Conservation (phyloP, 2,888 invertebrate species). For the Aleiodes testaceus region DNA sequence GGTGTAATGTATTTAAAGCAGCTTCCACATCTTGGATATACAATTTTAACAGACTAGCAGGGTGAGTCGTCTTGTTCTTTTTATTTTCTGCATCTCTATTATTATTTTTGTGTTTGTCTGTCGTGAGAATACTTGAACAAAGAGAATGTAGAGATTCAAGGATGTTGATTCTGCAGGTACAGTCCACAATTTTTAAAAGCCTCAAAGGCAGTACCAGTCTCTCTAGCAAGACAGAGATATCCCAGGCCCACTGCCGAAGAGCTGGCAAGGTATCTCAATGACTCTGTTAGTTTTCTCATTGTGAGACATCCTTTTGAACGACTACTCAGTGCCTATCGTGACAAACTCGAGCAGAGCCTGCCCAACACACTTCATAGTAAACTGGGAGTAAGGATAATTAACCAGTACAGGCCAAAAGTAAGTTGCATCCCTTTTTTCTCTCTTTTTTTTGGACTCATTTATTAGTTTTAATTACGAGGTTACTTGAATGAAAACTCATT, state of each 20-base stretch:
- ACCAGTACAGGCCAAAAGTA: constrained; percentile 81
- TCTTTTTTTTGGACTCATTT: neutral
- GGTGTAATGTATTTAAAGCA: constrained; percentile 86
- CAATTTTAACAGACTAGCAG: constrained; percentile 90
- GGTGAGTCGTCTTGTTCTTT: constrained; percentile 69
- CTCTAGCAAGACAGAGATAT: constrained; percentile 85
- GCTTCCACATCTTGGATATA: constrained; percentile 95
- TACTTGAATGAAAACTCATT: constrained; percentile 3
- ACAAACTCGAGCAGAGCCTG: constrained; percentile 88
- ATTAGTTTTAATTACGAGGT: neutral
- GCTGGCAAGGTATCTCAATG: constrained; percentile 82
- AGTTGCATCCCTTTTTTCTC: constrained; percentile 43
- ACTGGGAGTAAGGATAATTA: constrained; percentile 84
- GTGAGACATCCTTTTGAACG: constrained; percentile 88
- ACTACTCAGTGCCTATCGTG: constrained; percentile 87
- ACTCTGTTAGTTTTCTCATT: constrained; percentile 86
- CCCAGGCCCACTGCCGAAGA: constrained; percentile 83
- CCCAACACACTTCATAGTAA: constrained; percentile 88
- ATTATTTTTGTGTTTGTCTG: neutral
- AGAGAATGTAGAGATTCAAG: constrained; percentile 2
- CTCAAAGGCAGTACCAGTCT: constrained; percentile 84
- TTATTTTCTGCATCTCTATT: neutral
- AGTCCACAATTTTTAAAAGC: constrained; percentile 84
- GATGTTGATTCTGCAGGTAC: constrained; percentile 74
- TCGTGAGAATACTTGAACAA: constrained; percentile 31